phyloP scores from a whole-genome alignment of 2,113 vertebrate species.

The Hymenochirus boettgeri region DNA sequence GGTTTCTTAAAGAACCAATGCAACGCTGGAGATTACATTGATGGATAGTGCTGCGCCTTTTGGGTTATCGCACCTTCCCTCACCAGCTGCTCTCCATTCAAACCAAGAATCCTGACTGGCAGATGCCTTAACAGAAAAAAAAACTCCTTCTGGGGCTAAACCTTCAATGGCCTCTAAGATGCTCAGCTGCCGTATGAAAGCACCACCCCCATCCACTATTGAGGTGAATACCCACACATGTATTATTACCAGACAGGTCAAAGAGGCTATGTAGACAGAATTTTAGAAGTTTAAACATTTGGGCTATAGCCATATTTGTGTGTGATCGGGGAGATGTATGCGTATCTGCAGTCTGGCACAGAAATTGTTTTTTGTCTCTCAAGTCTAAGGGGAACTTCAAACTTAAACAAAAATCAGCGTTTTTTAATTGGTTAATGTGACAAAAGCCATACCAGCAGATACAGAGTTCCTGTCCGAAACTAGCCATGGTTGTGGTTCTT shows the following conservation, averaged over 20 bases:
- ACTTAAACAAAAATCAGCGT: too few species aligned
- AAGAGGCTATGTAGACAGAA: constrained; percentile 39
- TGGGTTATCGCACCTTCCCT: constrained; percentile 35
- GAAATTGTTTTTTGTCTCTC: too few species aligned
- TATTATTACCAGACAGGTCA: constrained; percentile 40
- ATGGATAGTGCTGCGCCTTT: constrained; percentile 25
- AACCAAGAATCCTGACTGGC: constrained; percentile 31
- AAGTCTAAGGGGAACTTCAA: too few species aligned
- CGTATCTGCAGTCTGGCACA: too few species aligned
- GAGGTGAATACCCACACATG: constrained; percentile 38
- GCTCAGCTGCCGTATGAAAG: constrained; percentile 31
- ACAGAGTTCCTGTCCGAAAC: too few species aligned
- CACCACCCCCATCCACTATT: constrained; percentile 7
- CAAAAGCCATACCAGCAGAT: too few species aligned
- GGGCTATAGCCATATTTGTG: constrained; percentile 23
- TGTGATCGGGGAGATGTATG: too few species aligned
- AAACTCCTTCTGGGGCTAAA: constrained; percentile 35
- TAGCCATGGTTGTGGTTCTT: too few species aligned
- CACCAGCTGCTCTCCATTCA: constrained; percentile 34
- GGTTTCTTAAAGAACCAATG: constrained; percentile 11
- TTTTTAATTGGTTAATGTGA: too few species aligned
- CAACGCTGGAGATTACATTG: constrained; percentile 17
- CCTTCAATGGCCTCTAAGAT: constrained; percentile 27
- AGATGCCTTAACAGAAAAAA: constrained; percentile 32
- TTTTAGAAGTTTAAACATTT: constrained; percentile 37